Evolutionary conservation across 2,113 vertebrate genomes (phyloP).

Genomic region (Myxocyprinus asiaticus): DNA sequence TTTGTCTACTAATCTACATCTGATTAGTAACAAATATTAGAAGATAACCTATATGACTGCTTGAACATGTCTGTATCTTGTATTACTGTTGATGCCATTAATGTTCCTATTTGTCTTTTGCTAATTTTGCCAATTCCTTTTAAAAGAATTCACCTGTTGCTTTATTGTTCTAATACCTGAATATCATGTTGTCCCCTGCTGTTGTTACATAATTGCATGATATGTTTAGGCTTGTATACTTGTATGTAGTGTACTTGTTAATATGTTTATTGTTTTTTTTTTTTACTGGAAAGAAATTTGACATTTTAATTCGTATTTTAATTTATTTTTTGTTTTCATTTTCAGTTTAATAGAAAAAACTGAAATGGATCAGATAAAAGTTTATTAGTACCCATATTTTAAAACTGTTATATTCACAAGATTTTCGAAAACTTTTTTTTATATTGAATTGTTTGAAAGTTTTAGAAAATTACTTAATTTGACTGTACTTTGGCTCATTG

Average conservation of each 20-base stretch:
- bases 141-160: neutral
- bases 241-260: too few species aligned
- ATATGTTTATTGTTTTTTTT: too few species aligned
- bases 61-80: neutral
- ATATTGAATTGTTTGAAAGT: too few species aligned
- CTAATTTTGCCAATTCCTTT: neutral
- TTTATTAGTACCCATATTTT: too few species aligned
- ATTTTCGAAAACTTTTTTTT: too few species aligned
- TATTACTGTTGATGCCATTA: neutral
- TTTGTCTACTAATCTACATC: constrained; percentile 1
- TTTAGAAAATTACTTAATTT: neutral
- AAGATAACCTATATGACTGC: neutral
- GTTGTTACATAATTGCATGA: neutral
- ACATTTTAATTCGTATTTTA: too few species aligned
- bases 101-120: neutral
- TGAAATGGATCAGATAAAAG: too few species aligned
- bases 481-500: neutral
- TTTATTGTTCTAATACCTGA: neutral
- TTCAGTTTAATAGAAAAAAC: too few species aligned
- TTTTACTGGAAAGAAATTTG: too few species aligned
- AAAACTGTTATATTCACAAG: too few species aligned
- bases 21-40: neutral
- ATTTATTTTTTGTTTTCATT: too few species aligned
- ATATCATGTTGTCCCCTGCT: neutral
- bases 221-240: too few species aligned